phyloP scores from a whole-genome alignment of 2,888 invertebrate species.

The Plebejus melissa region DNA sequence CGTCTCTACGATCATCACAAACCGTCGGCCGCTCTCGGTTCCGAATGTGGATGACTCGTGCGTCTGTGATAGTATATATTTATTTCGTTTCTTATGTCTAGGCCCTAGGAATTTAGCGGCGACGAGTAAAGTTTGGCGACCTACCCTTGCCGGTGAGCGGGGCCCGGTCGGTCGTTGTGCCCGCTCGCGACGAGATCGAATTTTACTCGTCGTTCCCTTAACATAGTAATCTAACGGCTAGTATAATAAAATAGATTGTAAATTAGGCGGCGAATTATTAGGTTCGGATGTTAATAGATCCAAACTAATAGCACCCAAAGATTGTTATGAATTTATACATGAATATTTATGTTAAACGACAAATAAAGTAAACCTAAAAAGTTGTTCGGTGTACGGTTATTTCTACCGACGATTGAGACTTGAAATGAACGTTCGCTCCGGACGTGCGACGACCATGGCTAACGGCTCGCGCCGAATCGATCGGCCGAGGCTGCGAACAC shows the following conservation, averaged over 20 bases:
- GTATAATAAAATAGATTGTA: conserved; percentile 38
- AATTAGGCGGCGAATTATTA: conserved; percentile 45
- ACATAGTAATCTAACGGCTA: conserved; percentile 38
- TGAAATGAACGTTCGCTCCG: conserved; percentile 45
- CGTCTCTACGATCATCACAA: conserved; percentile 43
- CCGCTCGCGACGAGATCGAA: conserved; percentile 43
- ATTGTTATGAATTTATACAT: conserved; percentile 80
- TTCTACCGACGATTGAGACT: conserved; percentile 47
- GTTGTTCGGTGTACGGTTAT: conserved; percentile 41
- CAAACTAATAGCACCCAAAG: conserved; percentile 74
- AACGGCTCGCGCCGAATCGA: background rate
- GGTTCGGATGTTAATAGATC: conserved; percentile 58
- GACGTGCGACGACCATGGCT: conserved; percentile 24
- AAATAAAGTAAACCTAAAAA: conserved; percentile 72
- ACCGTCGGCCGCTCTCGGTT: conserved; percentile 58
- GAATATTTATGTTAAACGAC: conserved; percentile 78
- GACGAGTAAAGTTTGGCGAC: conserved; percentile 62
- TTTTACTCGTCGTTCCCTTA: conserved; percentile 60
- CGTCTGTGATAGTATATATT: conserved; percentile 75
- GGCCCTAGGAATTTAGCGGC: conserved; percentile 47
- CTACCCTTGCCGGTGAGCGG: conserved; percentile 29
- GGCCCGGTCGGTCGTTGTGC: background rate
- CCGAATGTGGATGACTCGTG: conserved; percentile 64
- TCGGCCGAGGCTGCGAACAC: background rate
- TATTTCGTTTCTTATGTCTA: conserved; percentile 54